phyloP scores from a whole-genome alignment of 2,888 invertebrate genomes.

The Brachyptera risi region DNA sequence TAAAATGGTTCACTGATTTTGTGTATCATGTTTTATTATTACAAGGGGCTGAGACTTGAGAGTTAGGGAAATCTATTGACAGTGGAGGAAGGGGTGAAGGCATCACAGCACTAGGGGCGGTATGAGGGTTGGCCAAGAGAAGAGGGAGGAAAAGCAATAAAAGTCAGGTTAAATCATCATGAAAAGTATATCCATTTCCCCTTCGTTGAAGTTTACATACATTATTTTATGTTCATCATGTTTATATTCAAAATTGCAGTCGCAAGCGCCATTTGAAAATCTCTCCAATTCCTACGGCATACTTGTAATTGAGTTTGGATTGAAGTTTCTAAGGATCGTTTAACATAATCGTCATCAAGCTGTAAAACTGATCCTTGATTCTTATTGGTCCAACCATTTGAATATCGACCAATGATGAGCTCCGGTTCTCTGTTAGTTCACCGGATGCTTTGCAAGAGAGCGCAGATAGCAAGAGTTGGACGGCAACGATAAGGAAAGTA shows the following conservation, averaged over 20 bases:
- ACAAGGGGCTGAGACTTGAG: too few species aligned
- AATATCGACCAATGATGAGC: not conserved
- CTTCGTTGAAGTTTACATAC: constrained; percentile 16
- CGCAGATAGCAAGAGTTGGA: not conserved
- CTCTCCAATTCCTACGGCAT: too few species aligned
- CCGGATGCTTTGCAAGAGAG: not conserved
- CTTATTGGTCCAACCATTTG: not conserved
- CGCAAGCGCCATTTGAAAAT: too few species aligned
- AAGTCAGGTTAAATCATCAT: constrained; percentile 18
- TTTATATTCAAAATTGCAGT: constrained; percentile 13
- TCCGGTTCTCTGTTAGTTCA: not conserved
- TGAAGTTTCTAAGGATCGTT: constrained; percentile 16
- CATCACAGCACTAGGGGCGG: not conserved
- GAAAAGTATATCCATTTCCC: constrained; percentile 19
- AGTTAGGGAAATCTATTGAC: too few species aligned
- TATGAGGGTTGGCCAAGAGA: too few species aligned
- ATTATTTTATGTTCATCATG: constrained; percentile 15
- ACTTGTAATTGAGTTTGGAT: constrained; percentile 13
- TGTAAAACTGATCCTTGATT: not conserved
- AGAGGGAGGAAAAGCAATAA: not conserved
- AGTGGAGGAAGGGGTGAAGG: too few species aligned
- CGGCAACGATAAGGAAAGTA: too few species aligned
- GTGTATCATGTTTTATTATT: too few species aligned
- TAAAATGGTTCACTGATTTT: too few species aligned
- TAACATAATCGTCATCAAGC: constrained; percentile 10